Evolutionary conservation across 2,113 vertebrate species (phyloP).

Genomic region (Bubo scandiacus): DNA sequence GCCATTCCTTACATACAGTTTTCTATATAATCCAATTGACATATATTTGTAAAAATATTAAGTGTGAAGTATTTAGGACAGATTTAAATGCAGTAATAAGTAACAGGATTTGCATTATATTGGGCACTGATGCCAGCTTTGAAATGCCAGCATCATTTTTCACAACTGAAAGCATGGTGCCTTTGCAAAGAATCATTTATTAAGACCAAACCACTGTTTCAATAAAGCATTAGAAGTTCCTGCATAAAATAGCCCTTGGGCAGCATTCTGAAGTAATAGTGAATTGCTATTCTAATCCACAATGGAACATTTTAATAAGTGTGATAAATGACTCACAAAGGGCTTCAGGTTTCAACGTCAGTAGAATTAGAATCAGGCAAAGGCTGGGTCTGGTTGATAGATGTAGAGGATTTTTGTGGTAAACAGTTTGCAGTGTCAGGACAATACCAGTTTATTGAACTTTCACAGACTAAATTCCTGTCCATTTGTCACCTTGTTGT

Average conservation of each 20-base stretch:
- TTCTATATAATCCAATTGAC: constrained; percentile 59
- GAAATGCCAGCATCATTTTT: constrained; percentile 68
- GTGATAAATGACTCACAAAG: constrained; percentile 85
- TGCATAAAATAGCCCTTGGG: constrained; percentile 74
- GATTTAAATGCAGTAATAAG: constrained; percentile 66
- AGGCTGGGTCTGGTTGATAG: constrained; percentile 68
- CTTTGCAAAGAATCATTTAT: constrained; percentile 66
- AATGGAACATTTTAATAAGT: constrained; percentile 86
- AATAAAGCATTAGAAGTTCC: constrained; percentile 83
- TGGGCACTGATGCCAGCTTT: constrained; percentile 55
- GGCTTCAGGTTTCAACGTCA: constrained; percentile 75
- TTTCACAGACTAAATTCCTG: constrained; percentile 66
- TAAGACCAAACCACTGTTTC: constrained; percentile 72
- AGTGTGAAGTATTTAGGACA: constrained; percentile 61
- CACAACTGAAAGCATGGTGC: constrained; percentile 59
- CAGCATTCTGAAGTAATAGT: constrained; percentile 79
- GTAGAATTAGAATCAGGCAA: constrained; percentile 67
- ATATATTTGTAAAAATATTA: constrained; percentile 62
- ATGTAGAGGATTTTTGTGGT: constrained; percentile 70
- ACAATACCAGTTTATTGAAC: constrained; percentile 68
- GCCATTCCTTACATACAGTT: not conserved
- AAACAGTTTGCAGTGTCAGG: constrained; percentile 72
- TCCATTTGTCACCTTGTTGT: constrained; percentile 71
- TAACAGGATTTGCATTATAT: constrained; percentile 66
- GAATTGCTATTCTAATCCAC: constrained; percentile 86